Percentiles rank a stretch among this genome's conserved stretches.
Evolutionary conservation across 2,797 vertebrate species (phyloP).

Genomic region (Xenopus petersii): DNA sequence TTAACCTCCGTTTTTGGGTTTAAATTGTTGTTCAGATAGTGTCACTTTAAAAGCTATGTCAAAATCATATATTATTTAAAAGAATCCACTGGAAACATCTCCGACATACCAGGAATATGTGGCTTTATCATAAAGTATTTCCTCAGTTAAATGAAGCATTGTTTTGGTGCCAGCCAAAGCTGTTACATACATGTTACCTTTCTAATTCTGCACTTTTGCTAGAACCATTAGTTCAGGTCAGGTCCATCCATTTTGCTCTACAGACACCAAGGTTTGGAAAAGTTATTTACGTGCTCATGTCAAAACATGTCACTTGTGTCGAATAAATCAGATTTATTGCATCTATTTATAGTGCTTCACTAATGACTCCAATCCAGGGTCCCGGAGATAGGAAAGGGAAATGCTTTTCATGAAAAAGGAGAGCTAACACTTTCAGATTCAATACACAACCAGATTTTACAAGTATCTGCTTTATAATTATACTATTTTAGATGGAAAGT

Average conservation of each 20-base stretch:
- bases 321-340: conserved; percentile 49
- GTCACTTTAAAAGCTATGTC: too few relatives aligned
- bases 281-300: conserved; percentile 48
- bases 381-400: conserved; percentile 37
- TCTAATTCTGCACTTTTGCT: conserved; percentile 12
- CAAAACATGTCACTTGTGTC: conserved; percentile 49
- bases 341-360: conserved; percentile 45
- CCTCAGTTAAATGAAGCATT: too few relatives aligned
- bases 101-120: too few relatives aligned
- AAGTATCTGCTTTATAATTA: conserved; percentile 2
- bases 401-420: not conserved
- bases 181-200: not conserved
- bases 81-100: too few relatives aligned
- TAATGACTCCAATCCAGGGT: conserved; percentile 47
- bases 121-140: too few relatives aligned
- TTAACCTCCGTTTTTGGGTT: too few relatives aligned
- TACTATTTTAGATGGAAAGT: too few relatives aligned
- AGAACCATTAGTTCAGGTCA: conserved; percentile 36
- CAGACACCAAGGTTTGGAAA: conserved; percentile 38
- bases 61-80: too few relatives aligned
- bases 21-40: too few relatives aligned
- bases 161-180: too few relatives aligned
- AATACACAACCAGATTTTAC: conserved; percentile 25
- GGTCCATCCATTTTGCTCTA: conserved; percentile 33
- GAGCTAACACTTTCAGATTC: conserved; percentile 27